Evolutionary conservation across 2,113 vertebrate species (phyloP).

Genomic region (Phoxinus phoxinus): DNA sequence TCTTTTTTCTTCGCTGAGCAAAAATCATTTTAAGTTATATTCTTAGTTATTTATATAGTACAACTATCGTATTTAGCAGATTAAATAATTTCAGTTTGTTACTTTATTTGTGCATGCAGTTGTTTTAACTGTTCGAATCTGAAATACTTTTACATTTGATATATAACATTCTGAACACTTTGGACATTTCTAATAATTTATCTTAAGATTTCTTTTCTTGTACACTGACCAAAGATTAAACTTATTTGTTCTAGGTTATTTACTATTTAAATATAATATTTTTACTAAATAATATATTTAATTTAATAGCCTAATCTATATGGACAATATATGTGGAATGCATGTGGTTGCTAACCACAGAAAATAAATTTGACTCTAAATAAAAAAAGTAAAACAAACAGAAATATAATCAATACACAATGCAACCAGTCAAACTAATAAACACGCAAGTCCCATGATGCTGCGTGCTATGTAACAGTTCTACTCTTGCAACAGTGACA

Average conservation of each 20-base stretch:
- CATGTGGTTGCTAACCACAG: not conserved
- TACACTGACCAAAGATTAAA: not conserved
- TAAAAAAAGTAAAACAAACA: not conserved
- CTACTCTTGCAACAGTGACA: not conserved
- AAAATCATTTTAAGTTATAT: not conserved
- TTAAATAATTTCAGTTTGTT: not conserved
- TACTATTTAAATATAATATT: not conserved
- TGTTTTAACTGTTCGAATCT: not conserved
- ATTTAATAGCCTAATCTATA: not conserved
- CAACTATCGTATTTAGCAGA: not conserved
- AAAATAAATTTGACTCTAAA: not conserved
- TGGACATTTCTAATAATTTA: not conserved
- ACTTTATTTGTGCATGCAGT: not conserved
- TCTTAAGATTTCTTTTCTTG: not conserved
- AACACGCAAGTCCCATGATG: not conserved
- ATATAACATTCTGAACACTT: not conserved
- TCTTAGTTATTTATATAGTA: not conserved
- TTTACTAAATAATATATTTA: not conserved
- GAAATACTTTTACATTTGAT: not conserved
- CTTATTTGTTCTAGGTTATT: not conserved
- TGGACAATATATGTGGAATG: not conserved
- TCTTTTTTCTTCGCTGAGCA: not conserved
- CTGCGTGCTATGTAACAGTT: not conserved
- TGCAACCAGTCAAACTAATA: not conserved
- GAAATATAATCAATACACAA: not conserved